phyloP scores from a whole-genome alignment of 1,140 invertebrate genomes.

The Steinernema feltiae region DNA sequence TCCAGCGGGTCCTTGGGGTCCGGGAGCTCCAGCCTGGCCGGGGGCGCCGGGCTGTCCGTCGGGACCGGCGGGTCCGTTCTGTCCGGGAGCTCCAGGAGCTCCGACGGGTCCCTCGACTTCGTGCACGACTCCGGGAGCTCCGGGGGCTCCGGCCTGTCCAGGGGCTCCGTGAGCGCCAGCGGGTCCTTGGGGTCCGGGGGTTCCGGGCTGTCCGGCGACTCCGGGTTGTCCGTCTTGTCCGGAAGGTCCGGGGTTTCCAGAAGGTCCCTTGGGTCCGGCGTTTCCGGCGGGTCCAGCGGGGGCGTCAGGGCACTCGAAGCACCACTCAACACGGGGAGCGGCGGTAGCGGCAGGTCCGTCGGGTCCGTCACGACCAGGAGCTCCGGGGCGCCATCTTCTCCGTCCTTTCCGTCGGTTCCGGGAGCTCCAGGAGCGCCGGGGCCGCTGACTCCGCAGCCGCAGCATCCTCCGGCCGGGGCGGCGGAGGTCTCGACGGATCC shows the following conservation, averaged over 20 bases:
- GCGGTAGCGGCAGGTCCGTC: constrained; percentile 31
- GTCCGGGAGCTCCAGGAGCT: constrained; percentile 24
- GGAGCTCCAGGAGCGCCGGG: constrained; percentile 43
- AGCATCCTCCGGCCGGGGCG: constrained; percentile 36
- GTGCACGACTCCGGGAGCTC: constrained; percentile 28
- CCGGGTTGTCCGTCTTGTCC: constrained; percentile 21
- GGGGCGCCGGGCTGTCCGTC: constrained; percentile 14
- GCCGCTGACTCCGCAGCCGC: constrained; percentile 41
- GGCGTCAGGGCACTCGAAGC: constrained; percentile 42
- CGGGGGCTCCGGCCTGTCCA: constrained; percentile 29
- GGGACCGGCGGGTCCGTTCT: constrained; percentile 15
- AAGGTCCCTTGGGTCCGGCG: constrained; percentile 29
- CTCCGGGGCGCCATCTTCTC: constrained; percentile 35
- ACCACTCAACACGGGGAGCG: constrained; percentile 29
- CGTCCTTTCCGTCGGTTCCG: constrained; percentile 41
- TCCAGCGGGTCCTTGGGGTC: constrained; percentile 25
- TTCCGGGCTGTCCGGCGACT: constrained; percentile 22
- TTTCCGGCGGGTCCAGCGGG: constrained; percentile 32
- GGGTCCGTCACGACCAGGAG: constrained; percentile 35
- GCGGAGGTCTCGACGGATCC: not conserved
- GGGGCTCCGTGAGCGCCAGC: constrained; percentile 22
- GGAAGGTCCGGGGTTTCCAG: constrained; percentile 25
- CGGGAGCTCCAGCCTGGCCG: constrained; percentile 25
- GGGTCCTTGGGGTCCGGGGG: constrained; percentile 32
- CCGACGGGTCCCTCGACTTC: constrained; percentile 10